Evolutionary conservation across 2,113 vertebrate genomes (phyloP), one percentile per base, ranked within the genome.

Genomic region (Cyanistes caeruleus): DNA sequence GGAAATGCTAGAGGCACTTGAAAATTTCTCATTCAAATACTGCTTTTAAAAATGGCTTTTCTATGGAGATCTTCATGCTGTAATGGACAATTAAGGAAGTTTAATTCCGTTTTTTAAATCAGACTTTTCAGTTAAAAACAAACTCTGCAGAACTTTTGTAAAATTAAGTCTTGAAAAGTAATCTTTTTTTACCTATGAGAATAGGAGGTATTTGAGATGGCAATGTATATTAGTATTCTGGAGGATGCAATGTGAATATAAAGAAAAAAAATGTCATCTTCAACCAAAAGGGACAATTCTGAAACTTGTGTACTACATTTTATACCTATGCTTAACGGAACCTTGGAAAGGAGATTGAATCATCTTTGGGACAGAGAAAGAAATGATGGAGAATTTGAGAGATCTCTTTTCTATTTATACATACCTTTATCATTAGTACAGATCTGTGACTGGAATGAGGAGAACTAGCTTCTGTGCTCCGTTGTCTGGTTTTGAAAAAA

Each of bases 321-420:
- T 55, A 44, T 79, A 39, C 41, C 13, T 77, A 1, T 59, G 78
- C 75, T 92, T 89, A 64, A 93, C 55, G 97, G 94, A 87, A 31
- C 16, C 67, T 80, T 84, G 92, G 96, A 56, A 98, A 97, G 81
- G 65, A 84, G 94, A 77, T 41, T 25, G 33, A 49, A 59, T 63
- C 9, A 7, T 49, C 31, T 74, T 84, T 93, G 60, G 68, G 93
- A 78, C 18, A 91, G 55, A 97, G 98, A 89, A 97, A 98, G 64
- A 74, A 82, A n/a, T 98, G 97, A 98, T 98, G 98, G 98, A 97
- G 96, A 91, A 76, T 64, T 53, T 68, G 94, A 96, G 97, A 25
- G 24, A 27, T 73, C 19, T 87, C 48, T 94, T 80, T 69, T 41
- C 33, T 90, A 2, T 43, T 65, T 52, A 19, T 3, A 58, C 11